phyloP scores from a whole-genome alignment of 2,888 invertebrate species.

The Athrips mouffetella region DNA sequence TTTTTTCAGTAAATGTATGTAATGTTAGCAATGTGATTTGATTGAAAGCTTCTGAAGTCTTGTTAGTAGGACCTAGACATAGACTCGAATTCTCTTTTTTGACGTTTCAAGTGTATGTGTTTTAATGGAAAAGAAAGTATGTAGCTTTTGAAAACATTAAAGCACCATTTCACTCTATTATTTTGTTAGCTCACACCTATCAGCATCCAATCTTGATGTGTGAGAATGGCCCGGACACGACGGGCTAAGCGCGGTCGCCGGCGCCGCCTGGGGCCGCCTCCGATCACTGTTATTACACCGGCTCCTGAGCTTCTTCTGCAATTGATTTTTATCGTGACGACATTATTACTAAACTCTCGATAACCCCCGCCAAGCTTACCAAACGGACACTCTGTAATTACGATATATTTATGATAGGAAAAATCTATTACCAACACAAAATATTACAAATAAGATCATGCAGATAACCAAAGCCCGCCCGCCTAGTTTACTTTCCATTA shows the following conservation, averaged over 20 bases:
- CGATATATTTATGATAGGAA: slow-evolving; percentile 48
- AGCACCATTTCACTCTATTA: no score
- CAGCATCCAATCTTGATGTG: no score
- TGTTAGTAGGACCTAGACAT: no score
- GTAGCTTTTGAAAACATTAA: no score
- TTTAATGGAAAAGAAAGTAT: no score
- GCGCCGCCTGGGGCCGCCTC: slow-evolving; percentile 31
- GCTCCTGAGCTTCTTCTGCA: slow-evolving; percentile 59
- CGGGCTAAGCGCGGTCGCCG: slow-evolving; percentile 20
- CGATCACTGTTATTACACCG: slow-evolving; percentile 60
- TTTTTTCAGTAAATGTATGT: no score
- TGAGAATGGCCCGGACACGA: slow-evolving; percentile 13
- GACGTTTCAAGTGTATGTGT: no score
- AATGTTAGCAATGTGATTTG: no score
- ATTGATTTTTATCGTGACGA: slow-evolving; percentile 72
- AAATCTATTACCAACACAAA: slow-evolving; percentile 47
- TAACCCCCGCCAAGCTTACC: slow-evolving; percentile 31
- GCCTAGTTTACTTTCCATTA: slow-evolving; percentile 5
- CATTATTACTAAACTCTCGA: slow-evolving; percentile 56
- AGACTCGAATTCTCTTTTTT: no score
- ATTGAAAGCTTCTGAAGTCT: no score
- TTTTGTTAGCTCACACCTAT: no score
- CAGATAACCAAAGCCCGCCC: not conserved
- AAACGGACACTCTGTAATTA: slow-evolving; percentile 36
- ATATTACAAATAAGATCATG: slow-evolving; percentile 17